phyloP scores from a whole-genome alignment of 2,113 vertebrate genomes.

The Podiceps cristatus region DNA sequence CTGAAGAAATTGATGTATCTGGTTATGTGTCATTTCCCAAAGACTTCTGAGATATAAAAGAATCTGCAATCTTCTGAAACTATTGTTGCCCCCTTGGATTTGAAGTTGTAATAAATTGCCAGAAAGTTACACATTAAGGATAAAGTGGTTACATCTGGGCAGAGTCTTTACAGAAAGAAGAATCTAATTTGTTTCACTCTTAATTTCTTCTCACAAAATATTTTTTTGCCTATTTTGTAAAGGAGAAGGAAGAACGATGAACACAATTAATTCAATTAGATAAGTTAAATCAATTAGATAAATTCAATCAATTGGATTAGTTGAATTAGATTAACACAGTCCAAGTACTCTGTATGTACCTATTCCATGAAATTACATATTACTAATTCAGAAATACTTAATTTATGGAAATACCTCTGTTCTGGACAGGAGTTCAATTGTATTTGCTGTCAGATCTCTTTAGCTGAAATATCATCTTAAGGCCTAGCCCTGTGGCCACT shows the following conservation, averaged over 20 bases:
- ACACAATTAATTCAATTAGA: neutral
- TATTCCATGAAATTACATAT: neutral
- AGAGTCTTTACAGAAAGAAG: neutral
- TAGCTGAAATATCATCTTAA: neutral
- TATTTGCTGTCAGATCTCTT: neutral
- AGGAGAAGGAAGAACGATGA: neutral
- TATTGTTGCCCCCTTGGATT: neutral
- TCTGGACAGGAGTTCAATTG: neutral
- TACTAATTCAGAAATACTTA: neutral
- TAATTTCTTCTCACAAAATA: neutral
- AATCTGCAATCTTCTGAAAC: neutral
- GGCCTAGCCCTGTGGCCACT: neutral
- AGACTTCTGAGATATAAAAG: neutral
- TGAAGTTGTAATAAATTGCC: neutral
- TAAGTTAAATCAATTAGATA: neutral
- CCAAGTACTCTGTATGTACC: neutral
- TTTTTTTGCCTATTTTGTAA: neutral
- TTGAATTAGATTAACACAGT: constrained; percentile 13
- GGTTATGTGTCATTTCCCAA: neutral
- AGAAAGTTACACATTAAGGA: neutral
- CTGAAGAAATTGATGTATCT: neutral
- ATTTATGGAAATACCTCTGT: neutral
- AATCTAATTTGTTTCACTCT: neutral
- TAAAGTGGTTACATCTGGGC: neutral
- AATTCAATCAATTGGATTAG: constrained; percentile 2